Evolutionary conservation across 1,140 invertebrate species (phyloP).

Genomic region (Orchesella cincta): DNA sequence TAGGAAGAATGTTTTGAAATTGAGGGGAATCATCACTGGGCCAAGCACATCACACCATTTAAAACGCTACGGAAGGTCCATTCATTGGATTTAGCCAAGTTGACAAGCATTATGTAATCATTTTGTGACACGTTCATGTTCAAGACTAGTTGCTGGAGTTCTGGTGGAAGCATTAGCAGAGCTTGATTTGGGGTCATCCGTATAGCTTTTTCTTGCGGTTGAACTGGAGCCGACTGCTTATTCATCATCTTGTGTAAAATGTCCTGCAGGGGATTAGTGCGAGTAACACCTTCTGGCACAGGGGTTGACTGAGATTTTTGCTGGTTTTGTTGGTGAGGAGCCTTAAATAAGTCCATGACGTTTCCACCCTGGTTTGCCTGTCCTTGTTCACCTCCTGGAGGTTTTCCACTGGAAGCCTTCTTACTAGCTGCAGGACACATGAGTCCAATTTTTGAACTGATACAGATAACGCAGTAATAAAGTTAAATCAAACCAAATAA

Average conservation of each 20-base stretch:
- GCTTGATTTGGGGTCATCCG: slow-evolving; percentile 1
- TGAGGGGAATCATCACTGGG: no score
- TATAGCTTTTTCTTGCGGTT: neutral
- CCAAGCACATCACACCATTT: no score
- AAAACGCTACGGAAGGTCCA: no score
- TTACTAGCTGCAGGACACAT: neutral
- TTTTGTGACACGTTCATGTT: slow-evolving; percentile 51
- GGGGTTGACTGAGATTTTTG: slow-evolving; percentile 58
- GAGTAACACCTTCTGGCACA: slow-evolving; percentile 32
- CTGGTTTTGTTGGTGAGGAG: slow-evolving; percentile 57
- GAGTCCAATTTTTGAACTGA: neutral
- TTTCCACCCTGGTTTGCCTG: neutral
- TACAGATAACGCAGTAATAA: no score
- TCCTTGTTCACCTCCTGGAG: neutral
- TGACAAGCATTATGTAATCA: neutral
- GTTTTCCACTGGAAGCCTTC: neutral
- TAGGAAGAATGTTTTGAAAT: no score
- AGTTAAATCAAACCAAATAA: no score
- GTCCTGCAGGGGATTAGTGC: neutral
- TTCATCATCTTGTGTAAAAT: slow-evolving; percentile 18
- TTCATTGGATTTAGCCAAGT: no score
- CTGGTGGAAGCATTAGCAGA: slow-evolving; percentile 58
- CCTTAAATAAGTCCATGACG: neutral
- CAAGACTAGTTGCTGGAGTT: slow-evolving; percentile 62
- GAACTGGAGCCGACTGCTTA: neutral